A percentile compares a stretch with the other conserved stretches of the same genome.
Conservation (phyloP, 1,140 invertebrate genomes). For the Drosophila pandora region DNA sequence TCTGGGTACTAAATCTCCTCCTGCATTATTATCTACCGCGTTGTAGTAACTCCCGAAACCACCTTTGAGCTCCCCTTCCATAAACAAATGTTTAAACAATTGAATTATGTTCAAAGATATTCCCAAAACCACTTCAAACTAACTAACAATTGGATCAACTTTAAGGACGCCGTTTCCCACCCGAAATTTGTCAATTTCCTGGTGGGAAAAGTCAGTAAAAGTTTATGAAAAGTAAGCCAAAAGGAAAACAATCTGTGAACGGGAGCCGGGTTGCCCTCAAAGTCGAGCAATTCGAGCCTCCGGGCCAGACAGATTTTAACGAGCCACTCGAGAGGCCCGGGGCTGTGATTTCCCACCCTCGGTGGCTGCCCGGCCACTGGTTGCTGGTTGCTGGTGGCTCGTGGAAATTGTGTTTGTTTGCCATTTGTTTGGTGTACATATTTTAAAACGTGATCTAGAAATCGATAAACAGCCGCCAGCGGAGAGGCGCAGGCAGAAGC, state of each 20-base stretch:
- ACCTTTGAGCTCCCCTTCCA: no score
- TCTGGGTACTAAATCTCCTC: no score
- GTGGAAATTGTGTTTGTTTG: conserved; percentile 35
- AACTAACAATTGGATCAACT: conserved; percentile 13
- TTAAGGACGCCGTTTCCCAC: conserved; percentile 3
- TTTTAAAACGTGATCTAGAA: conserved; percentile 68
- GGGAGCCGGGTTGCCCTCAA: conserved; percentile 6
- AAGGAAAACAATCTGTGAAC: conserved; percentile 3
- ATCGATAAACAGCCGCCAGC: conserved; percentile 58
- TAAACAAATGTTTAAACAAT: not conserved
- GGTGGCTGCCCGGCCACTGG: conserved; percentile 16
- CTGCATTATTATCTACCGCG: no score
- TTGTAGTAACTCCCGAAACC: no score
- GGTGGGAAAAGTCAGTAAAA: conserved; percentile 24
- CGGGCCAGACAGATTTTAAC: conserved; percentile 34
- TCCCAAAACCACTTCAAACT: not conserved
- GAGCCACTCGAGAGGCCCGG: conserved; percentile 10
- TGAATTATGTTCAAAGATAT: conserved; percentile 9
- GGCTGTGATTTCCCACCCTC: not conserved
- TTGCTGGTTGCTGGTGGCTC: conserved; percentile 47
- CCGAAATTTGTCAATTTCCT: conserved; percentile 15
- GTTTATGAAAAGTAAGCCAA: conserved; percentile 8
- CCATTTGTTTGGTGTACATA: conserved; percentile 52
- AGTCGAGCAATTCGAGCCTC: not conserved
- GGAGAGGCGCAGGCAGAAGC: conserved; percentile 4